Base-by-base conservation (phyloP, 2,888 invertebrate genomes). In the Diaperis boleti region DNA sequence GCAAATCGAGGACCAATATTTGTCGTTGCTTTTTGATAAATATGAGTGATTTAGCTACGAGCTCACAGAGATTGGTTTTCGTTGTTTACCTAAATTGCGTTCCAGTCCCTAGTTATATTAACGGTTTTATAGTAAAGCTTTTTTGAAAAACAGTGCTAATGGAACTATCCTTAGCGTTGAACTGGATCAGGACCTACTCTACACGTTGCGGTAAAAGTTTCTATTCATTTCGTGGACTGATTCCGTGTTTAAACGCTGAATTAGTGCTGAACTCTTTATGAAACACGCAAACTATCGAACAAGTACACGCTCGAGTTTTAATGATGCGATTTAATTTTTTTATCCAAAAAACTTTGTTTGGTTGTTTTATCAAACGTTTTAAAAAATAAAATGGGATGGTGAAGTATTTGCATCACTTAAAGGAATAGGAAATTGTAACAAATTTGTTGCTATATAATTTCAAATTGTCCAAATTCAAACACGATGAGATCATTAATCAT, bases 1-100 rank as follows among this genome's bases (percentile, higher is more conserved):
- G 59, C 47, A 47, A 39, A 59, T 59, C 29, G 35, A 29, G n/a
- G 14, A 18, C 47, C 20, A 41, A 39, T 39, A 59, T 59, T 59
- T 59, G 11, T 29, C 10, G 22, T 49, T 39, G 39, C 10, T 59
- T 59, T 50, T 59, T 47, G n/a, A 13, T 33, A 4, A 2, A n/a
- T 33, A 10, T 18, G n/a, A 39, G 11, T 29, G 8, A 42, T 8
- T 15, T 5, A 33, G n/a, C 31, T 41, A 15, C 44, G 7, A 41
- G 7, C 29, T 10, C n/a, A 6, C 22, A 20, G 1, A 10, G 56
- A 57, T 57, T 57, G 57, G 45, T 57, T 57, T 35, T 31, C 31
- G 11, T 44, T 10, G 11, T 13, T 13, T 11, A 11, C 5, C 10
- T 33, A 33, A n/a, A 11, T n/a, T 13, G 13, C 13, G 5, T 8